Base-by-base conservation (phyloP, 2,797 vertebrate genomes). In the Oreortyx pictus region DNA sequence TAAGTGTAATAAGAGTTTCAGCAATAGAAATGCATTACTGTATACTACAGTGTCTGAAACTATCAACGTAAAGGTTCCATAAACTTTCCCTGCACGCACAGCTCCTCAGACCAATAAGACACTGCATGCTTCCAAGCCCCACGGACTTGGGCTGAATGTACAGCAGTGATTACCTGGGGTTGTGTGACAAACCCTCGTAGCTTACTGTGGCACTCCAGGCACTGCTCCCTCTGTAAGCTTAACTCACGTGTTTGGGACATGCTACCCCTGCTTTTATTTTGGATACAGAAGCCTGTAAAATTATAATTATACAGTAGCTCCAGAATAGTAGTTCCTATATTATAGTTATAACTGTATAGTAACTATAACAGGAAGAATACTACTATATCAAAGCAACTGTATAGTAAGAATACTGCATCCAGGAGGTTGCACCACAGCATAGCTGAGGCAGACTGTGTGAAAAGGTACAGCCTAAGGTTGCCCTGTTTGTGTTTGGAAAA, bases 341-440 rank as follows among this genome's bases (percentile, higher is more conserved):
- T 43, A 43, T 31, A 64, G 11, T 31, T 22, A 6, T 43, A 64
- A 64, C 60, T 41, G 29, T 29, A 57, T 14, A 57, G n/a, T 22
- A 62, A 20, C 25, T 25, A 50, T 50, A 50, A 35, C 7, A 59
- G 25, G 17, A 39, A 62, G 37, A 39, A 41, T 29, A 41, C 60
- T 29, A 41, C 37, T 25, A 41, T 29, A 62, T 41, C 41, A 29
- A 19, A 41, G 27, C 17, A 31, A 20, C 27, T 41, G 18, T 14
- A 64, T 20, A 20, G 39, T 22, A 64, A 43, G 39, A 31, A 31
- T 43, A 64, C 43, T 56, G 54, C 54, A 56, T 61, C 25, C 37
- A 73, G 43, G 0, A 22, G 4, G 16, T 18, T 59, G 27, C 16
- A 52, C 44, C 39, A 18, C 0, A 75, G 35, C 41, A 67, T 6